A percentile compares a stretch with the other conserved stretches of the same genome.
Conservation (phyloP, 1,140 invertebrate species). For the Cydia strobilella region DNA sequence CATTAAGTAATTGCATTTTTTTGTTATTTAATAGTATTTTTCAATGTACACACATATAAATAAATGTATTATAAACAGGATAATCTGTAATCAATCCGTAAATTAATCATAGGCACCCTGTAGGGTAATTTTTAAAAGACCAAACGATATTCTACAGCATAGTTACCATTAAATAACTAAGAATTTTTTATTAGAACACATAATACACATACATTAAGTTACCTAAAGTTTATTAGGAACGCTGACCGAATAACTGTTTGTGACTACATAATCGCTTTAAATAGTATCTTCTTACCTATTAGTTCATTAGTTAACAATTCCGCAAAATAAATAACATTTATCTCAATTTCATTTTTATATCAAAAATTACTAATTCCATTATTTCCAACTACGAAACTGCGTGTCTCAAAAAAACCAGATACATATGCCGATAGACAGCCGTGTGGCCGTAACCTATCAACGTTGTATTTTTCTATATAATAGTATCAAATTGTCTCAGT, state of each 20-base stretch:
- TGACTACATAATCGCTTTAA: neutral
- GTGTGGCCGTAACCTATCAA: too few relatives aligned
- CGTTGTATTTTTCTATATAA: neutral
- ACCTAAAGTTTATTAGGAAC: slow-evolving; percentile 6
- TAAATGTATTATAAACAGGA: neutral
- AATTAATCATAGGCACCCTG: neutral
- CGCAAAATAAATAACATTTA: neutral
- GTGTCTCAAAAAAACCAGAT: too few relatives aligned
- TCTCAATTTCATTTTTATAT: neutral
- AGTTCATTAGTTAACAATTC: neutral
- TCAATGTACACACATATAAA: neutral
- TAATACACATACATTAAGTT: neutral
- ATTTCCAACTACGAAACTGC: neutral
- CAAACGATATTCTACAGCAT: neutral
- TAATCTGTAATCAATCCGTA: neutral
- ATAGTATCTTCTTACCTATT: neutral
- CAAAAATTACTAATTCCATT: neutral
- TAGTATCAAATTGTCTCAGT: too few relatives aligned
- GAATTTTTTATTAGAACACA: neutral
- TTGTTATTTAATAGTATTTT: slow-evolving; percentile 1
- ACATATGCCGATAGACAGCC: too few relatives aligned
- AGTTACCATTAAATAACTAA: neutral
- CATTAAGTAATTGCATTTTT: slow-evolving; percentile 9
- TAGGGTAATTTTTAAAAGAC: neutral
- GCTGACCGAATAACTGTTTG: neutral